These are phyloP conservation scores for Oncorhynchus mykiss DNA, from an alignment of 2,113 vertebrate species.

Conservation along the genomic window DNA sequence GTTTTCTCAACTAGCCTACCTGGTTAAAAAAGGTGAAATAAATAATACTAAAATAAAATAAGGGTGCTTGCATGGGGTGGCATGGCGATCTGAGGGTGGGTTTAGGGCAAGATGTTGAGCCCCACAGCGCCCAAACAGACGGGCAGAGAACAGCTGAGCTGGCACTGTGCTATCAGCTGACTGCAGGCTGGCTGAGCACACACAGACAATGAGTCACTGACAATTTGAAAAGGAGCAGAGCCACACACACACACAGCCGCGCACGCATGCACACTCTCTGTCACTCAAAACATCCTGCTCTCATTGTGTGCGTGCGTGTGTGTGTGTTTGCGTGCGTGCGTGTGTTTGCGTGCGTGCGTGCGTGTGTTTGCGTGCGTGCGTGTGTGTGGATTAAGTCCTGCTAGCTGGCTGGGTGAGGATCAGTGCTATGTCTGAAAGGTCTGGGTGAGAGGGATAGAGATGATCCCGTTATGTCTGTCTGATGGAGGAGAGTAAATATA, in stretches of 20 bases:
- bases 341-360: not conserved
- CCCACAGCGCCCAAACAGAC: not conserved
- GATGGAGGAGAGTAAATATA: too few species aligned
- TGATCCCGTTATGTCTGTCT: conserved; percentile 52
- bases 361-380: not conserved
- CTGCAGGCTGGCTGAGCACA: conserved; percentile 43
- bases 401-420: not conserved
- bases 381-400: not conserved
- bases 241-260: too few species aligned
- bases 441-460: conserved; percentile 21
- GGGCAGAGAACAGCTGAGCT: conserved; percentile 62
- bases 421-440: not conserved
- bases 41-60: not conserved
- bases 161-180: conserved; percentile 63
- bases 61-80: not conserved
- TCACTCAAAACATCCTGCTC: conserved; percentile 8
- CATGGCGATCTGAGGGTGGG: not conserved
- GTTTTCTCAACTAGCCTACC: too few species aligned
- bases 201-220: conserved; percentile 2
- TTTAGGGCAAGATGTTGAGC: not conserved
- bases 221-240: not conserved
- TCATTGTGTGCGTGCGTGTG: not conserved
- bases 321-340: not conserved
- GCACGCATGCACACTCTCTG: not conserved
- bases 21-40: too few species aligned